Conservation (phyloP, 2,888 invertebrate genomes). For the Sussaba pulchella region DNA sequence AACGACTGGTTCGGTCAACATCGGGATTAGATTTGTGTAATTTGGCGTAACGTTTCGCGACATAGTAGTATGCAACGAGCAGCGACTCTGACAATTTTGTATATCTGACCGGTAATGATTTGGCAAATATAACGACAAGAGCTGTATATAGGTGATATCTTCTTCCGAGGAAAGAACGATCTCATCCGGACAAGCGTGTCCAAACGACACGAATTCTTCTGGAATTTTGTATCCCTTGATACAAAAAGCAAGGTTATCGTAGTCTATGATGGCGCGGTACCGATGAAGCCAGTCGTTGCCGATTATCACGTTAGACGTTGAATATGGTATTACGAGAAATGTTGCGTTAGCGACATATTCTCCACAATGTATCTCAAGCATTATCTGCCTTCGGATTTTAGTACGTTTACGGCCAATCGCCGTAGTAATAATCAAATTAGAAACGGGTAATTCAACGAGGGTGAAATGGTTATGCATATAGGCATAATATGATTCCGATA, state of each 20-base stretch:
- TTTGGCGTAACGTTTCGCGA: no score
- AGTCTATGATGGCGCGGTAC: neutral
- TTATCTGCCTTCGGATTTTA: neutral
- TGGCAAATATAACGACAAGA: no score
- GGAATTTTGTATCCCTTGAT: neutral
- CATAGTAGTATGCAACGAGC: no score
- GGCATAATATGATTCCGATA: neutral
- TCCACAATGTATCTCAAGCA: neutral
- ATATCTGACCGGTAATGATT: no score
- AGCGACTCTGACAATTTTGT: no score
- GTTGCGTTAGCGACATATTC: neutral
- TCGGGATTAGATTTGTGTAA: no score
- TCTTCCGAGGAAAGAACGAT: no score
- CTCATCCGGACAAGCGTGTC: neutral
- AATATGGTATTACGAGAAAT: slow-evolving; percentile 47
- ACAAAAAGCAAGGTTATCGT: neutral
- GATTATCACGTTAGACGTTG: slow-evolving; percentile 49
- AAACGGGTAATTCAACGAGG: neutral
- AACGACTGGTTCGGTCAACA: no score
- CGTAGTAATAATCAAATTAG: neutral
- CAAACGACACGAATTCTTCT: neutral
- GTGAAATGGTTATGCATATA: neutral
- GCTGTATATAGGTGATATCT: no score
- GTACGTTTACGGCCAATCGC: neutral
- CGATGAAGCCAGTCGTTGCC: slow-evolving; percentile 54